A percentile compares a stretch with the other conserved stretches of the same genome.
These are phyloP conservation scores for Zeus faber DNA, from an alignment of 2,113 vertebrate species.

Conservation along the genomic window DNA sequence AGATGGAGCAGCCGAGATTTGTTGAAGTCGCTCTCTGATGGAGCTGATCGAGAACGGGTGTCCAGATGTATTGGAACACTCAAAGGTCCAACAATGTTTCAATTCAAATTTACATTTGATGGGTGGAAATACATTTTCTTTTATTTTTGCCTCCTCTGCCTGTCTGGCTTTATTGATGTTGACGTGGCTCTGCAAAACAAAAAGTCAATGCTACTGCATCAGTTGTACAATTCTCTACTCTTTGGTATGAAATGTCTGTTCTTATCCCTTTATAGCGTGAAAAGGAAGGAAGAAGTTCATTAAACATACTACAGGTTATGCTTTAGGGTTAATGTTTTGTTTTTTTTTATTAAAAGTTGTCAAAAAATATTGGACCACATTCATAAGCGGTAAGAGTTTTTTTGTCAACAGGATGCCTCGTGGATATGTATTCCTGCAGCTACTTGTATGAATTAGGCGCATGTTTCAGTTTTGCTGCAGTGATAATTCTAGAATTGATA, in stretches of 20 bases:
- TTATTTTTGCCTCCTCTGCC: constrained; percentile 12
- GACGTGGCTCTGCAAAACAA: constrained; percentile 28
- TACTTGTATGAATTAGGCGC: constrained; percentile 65
- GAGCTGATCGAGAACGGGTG: neutral
- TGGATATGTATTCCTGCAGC: constrained; percentile 35
- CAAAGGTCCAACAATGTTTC: constrained; percentile 12
- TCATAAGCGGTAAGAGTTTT: too few species aligned
- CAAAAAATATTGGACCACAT: constrained; percentile 48
- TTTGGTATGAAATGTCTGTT: constrained; percentile 35
- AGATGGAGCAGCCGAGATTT: too few species aligned
- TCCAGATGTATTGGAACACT: constrained; percentile 1
- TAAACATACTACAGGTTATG: neutral
- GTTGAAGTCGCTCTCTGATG: neutral
- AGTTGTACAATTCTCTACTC: constrained; percentile 11
- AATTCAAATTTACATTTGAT: neutral
- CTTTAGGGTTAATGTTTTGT: too few species aligned
- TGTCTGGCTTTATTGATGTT: constrained; percentile 24
- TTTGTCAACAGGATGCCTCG: constrained; percentile 23
- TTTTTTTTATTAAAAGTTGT: too few species aligned
- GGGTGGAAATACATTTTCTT: neutral
- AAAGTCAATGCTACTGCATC: constrained; percentile 27
- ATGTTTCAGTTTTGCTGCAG: constrained; percentile 53
- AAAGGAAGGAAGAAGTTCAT: constrained; percentile 19
- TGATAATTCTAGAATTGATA: constrained; percentile 42
- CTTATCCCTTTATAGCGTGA: constrained; percentile 39